A percentile compares a stretch with the other conserved stretches of the same genome.
These are phyloP conservation scores for Apodemia duryi DNA, from an alignment of 2,888 invertebrate species.

Conservation along the genomic window DNA sequence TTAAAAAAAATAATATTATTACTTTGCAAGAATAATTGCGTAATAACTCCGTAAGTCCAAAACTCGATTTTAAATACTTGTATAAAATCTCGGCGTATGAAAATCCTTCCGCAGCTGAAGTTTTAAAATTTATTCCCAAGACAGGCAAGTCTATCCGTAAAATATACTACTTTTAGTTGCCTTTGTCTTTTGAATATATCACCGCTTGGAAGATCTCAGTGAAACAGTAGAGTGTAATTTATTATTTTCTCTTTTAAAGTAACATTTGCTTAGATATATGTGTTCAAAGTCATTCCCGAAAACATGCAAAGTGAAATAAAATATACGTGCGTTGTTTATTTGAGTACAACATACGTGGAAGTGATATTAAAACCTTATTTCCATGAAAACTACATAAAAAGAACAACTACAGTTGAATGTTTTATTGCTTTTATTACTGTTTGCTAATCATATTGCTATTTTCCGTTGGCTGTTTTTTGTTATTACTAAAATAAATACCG, in stretches of 20 bases:
- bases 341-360: neutral
- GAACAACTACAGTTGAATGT: neutral
- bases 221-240: slow-evolving; percentile 3
- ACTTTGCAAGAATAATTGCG: neutral
- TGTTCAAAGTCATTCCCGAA: slow-evolving; percentile 3
- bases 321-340: neutral
- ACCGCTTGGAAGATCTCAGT: neutral
- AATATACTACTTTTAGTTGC: slow-evolving; percentile 1
- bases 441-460: neutral
- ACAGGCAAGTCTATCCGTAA: slow-evolving; percentile 3
- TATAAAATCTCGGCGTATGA: neutral
- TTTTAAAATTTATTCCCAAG: slow-evolving; percentile 12
- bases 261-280: slow-evolving; percentile 11
- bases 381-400: slow-evolving; percentile 3
- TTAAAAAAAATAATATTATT: neutral
- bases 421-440: neutral
- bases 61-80: neutral
- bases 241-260: slow-evolving; percentile 3
- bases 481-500: too few species aligned
- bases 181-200: slow-evolving; percentile 10
- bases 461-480: too few species aligned
- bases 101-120: slow-evolving; percentile 6
- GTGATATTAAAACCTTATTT: neutral
- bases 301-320: slow-evolving; percentile 5
- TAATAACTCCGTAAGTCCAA: neutral